Evolutionary conservation across 2,797 vertebrate species (phyloP), one percentile per base, ranked within the genome.

Genomic region (Urocyon cinereoargenteus): DNA sequence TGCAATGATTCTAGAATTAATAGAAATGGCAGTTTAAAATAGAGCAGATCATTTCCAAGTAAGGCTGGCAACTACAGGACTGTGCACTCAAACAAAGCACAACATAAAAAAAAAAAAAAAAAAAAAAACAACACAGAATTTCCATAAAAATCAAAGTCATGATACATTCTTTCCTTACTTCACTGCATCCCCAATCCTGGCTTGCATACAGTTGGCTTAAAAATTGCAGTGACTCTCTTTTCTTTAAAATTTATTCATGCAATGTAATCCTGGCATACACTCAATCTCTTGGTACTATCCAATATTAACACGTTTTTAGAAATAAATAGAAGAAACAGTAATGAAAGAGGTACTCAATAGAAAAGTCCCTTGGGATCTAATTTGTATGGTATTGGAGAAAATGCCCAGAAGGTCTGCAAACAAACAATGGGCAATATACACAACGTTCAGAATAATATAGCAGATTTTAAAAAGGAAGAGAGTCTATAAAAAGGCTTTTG

Each of bases 221-320:
- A 94, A 86, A 73, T 18, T 55, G 14, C 11, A 85, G n/a, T 36
- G 14, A 53, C 62, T 70, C 8, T 77, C 82, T 94, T 85, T 94
- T 85, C 22, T 57, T 73, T 82, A 83, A 91, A 93, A 79, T 64
- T 45, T 86, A 62, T 81, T 93, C 36, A 57, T 92, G 66, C 64
- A 78, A 82, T 87, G 5, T 68, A 86, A 61, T 61, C 66, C 59
- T 81, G 31, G 53, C 2, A 15, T 72, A 45, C 4, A 55, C 15
- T 77, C 68, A 77, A 70, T 94, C n/a, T 78, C 92, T 89, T n/a
- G 2, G 59, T 75, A 53, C 70, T 78, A 59, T 24, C 19, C 68
- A 88, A 81, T 86, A 93, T 91, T 97, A 97, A 55, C 51, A 66
- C 11, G 10, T 53, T 94, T 98, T 95, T 84, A 87, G 86, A 96